phyloP scores from a whole-genome alignment of 2,888 invertebrate species.

The Beris chalybata region DNA sequence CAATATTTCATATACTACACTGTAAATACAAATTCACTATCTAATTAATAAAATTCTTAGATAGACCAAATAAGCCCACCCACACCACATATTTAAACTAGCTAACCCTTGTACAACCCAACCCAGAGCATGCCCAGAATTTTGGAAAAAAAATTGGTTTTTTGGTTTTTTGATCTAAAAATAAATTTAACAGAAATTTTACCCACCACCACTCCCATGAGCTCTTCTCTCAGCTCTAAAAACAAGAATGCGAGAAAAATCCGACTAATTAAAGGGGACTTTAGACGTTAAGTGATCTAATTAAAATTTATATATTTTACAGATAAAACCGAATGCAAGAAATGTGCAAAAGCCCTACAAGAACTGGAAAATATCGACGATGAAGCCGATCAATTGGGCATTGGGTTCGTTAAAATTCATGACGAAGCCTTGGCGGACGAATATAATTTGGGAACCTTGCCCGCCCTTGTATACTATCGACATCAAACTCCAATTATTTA shows the following conservation, averaged over 20 bases:
- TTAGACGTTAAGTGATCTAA: background rate
- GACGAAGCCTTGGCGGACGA: constrained; percentile 89
- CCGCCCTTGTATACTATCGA: constrained; percentile 89
- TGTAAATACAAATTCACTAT: too few relatives aligned
- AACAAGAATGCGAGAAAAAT: background rate
- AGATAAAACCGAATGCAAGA: constrained; percentile 93
- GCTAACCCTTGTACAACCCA: too few relatives aligned
- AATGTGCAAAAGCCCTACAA: constrained; percentile 85
- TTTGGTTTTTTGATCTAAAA: too few relatives aligned
- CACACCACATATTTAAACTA: too few relatives aligned
- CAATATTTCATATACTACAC: too few relatives aligned
- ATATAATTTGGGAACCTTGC: constrained; percentile 86
- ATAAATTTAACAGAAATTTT: too few relatives aligned
- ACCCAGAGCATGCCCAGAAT: too few relatives aligned
- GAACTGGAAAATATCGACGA: constrained; percentile 94
- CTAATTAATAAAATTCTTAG: too few relatives aligned
- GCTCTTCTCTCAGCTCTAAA: background rate
- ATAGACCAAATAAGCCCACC: too few relatives aligned
- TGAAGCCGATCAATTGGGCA: constrained; percentile 90
- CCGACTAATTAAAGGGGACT: too few relatives aligned
- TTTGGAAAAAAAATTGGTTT: too few relatives aligned
- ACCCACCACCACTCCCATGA: background rate
- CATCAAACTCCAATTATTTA: constrained; percentile 94
- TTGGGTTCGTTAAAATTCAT: constrained; percentile 92
- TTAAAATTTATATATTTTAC: constrained; percentile 41